A percentile compares a stretch with the other conserved stretches of the same genome.
These are phyloP conservation scores for Pollenia griseotomentosa DNA, from an alignment of 2,888 invertebrate species.

Conservation along the genomic window DNA sequence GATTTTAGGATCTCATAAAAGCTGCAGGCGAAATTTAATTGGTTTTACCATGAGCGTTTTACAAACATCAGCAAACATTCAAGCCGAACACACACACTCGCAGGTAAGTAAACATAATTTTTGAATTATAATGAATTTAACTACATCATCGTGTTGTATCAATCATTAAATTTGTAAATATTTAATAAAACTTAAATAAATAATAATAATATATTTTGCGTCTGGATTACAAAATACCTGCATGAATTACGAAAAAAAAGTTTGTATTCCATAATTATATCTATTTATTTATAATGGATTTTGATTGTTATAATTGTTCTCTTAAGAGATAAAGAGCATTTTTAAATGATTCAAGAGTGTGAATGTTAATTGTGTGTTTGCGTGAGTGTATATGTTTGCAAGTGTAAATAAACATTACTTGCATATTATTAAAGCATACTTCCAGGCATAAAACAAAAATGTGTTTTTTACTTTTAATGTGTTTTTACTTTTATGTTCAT, in stretches of 20 bases:
- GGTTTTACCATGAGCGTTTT: slow-evolving; percentile 17
- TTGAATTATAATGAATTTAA: neutral
- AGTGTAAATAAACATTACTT: slow-evolving; percentile 11
- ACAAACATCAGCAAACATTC: neutral
- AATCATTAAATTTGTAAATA: neutral
- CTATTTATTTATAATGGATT: slow-evolving; percentile 16
- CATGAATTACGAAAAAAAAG: neutral
- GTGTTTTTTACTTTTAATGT: slow-evolving; percentile 53
- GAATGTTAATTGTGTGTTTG: neutral
- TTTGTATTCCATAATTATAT: neutral
- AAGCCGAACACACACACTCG: neutral
- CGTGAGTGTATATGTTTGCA: neutral
- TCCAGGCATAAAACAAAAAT: slow-evolving; percentile 63
- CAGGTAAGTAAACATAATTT: neutral
- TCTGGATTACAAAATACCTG: neutral
- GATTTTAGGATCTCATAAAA: neutral
- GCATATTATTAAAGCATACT: slow-evolving; percentile 57
- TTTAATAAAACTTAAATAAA: neutral
- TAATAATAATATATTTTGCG: neutral
- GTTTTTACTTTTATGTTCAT: slow-evolving; percentile 15
- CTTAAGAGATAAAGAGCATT: neutral
- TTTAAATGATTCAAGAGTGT: neutral
- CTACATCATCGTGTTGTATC: neutral
- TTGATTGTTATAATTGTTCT: slow-evolving; percentile 44
- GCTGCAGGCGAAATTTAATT: slow-evolving; percentile 11